These are phyloP conservation scores for Tragelaphus strepsiceros DNA, from an alignment of 2,113 vertebrate genomes.

Conservation along the genomic window DNA sequence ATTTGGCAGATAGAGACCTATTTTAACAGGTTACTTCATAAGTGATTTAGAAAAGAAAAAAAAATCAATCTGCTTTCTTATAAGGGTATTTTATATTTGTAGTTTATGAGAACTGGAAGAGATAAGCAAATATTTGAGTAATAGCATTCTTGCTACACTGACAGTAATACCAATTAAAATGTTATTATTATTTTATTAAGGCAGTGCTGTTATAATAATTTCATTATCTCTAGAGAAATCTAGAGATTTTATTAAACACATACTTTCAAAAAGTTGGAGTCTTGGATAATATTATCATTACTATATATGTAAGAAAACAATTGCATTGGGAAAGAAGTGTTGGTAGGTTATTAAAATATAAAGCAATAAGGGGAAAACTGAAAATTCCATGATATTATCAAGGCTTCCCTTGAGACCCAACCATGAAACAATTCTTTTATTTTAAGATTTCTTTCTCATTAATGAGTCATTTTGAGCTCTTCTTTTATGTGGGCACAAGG, in stretches of 20 bases:
- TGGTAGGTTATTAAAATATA: conserved; percentile 40
- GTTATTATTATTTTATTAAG: conserved; percentile 43
- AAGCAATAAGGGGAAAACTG: conserved; percentile 14
- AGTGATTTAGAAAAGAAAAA: background rate
- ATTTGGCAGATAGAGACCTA: background rate
- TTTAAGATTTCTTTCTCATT: conserved; percentile 33
- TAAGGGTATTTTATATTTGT: background rate
- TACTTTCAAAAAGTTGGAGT: conserved; percentile 50
- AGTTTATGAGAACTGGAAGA: background rate
- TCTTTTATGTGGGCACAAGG: background rate
- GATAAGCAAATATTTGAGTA: conserved; percentile 16
- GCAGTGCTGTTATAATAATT: conserved; percentile 15
- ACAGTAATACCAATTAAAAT: conserved; percentile 43
- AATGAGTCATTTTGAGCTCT: conserved; percentile 15
- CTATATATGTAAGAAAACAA: background rate
- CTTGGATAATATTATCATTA: conserved; percentile 27
- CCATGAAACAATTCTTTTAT: conserved; percentile 4
- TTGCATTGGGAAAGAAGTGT: background rate
- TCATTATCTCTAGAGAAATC: conserved; percentile 47
- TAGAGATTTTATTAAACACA: conserved; percentile 61
- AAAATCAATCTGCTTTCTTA: background rate
- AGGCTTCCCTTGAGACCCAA: background rate
- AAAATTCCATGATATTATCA: conserved; percentile 31
- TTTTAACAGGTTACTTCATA: background rate
- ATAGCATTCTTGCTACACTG: background rate